Percentiles rank a stretch among this genome's conserved stretches.
Conservation (phyloP, 2,113 vertebrate species). For the Forbesichthys papilliferus region DNA sequence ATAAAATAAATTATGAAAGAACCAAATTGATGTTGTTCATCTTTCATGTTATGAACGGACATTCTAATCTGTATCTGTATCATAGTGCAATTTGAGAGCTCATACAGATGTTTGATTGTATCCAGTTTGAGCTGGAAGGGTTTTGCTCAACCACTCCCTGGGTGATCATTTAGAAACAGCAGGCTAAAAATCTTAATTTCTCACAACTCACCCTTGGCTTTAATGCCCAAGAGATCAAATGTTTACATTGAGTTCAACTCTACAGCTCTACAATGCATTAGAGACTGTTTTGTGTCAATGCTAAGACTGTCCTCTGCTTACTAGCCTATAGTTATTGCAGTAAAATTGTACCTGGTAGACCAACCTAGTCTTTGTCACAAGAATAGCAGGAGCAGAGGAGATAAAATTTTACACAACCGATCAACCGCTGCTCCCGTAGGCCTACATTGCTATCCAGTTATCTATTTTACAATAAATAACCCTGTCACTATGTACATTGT, state of each 20-base stretch:
- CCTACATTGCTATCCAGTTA: too few species aligned
- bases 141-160: not conserved
- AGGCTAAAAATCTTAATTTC: not conserved
- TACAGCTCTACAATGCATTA: too few species aligned
- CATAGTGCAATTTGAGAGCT: not conserved
- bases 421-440: too few species aligned
- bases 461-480: too few species aligned
- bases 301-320: too few species aligned
- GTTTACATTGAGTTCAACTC: not conserved
- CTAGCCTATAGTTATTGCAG: too few species aligned
- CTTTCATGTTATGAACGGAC: not conserved
- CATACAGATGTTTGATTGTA: not conserved
- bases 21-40: slow-evolving; percentile 8
- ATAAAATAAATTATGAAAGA: slow-evolving; percentile 47
- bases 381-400: too few species aligned
- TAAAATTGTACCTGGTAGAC: too few species aligned
- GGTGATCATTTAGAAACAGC: not conserved
- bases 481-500: not conserved
- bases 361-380: too few species aligned
- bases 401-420: too few species aligned
- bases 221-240: not conserved
- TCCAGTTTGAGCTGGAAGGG: not conserved
- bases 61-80: not conserved
- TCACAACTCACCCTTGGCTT: not conserved
- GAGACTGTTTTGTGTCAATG: too few species aligned